Base-by-base conservation (phyloP, 2,797 vertebrate genomes). In the Clangula hyemalis region DNA sequence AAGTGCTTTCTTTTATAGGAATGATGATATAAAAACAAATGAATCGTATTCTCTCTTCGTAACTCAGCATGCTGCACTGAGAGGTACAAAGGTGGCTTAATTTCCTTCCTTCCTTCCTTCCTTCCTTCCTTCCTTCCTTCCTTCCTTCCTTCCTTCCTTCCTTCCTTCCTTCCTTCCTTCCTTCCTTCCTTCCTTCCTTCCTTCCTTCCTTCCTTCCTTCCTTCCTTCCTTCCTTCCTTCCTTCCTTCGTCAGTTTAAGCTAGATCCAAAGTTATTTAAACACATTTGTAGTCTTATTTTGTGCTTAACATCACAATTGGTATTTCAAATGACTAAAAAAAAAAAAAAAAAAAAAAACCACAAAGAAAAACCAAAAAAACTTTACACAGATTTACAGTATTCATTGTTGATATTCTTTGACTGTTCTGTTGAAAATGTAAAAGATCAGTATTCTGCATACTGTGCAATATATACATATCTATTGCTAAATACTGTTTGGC, bases 301-400 rank as follows among this genome's bases (percentile, higher is more conserved):
- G 19, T n/a, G 28, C 41, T 53, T 91, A 81, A 69, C 79, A 87
- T 36, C 8, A 69, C 57, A 82, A n/a, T 0, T 24, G 5, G 13
- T 13, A 5, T 38, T 79, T 72, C 16, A 68, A 70, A 74, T 45
- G 0, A 30, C 0, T 13, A 45, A 41, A 32, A 43, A 24, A 38
- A 27, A 19, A 45, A 38, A 27, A 19, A 45, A 51, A 6, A 25
- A 51, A n/a, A n/a, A n/a, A n/a, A n/a, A n/a, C n/a, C 14, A 47
- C 10, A 47, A n/a, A 30, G 10, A 12, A 38, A 49, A 6, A 11
- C 3, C 17, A 3, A 1, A 4, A 4, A 1, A 28, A 30, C 2
- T 74, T 82, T 64, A 30, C 11, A 30, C 1, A 53, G 56, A 34
- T 84, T 85, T 51, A 12, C 13, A 38, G 7, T 8, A 1, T 57